These are phyloP conservation scores for Bambusicola thoracicus DNA, from an alignment of 2,113 vertebrate species.

Conservation along the genomic window DNA sequence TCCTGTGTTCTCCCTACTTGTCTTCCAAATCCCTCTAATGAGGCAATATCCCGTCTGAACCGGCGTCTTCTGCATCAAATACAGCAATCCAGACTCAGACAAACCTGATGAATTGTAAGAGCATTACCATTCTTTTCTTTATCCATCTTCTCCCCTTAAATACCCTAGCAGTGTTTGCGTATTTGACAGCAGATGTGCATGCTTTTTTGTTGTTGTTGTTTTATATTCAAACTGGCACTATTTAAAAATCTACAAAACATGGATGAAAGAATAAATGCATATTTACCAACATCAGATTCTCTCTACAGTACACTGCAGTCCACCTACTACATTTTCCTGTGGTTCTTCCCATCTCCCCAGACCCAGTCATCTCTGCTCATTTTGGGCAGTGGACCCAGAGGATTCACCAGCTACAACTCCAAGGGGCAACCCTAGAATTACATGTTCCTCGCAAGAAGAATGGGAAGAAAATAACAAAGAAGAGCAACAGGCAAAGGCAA, in stretches of 20 bases:
- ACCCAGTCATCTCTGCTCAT: slow-evolving; percentile 6
- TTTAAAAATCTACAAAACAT: background rate
- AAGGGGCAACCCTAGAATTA: background rate
- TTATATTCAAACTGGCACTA: background rate
- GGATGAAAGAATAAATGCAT: background rate
- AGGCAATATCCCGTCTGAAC: slow-evolving; percentile 1
- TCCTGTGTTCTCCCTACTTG: background rate
- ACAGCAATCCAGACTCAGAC: background rate
- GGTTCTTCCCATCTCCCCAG: background rate
- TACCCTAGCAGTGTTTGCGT: background rate
- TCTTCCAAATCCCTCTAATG: background rate
- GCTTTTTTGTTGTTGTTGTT: background rate
- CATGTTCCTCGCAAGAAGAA: background rate
- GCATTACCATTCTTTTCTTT: slow-evolving; percentile 8
- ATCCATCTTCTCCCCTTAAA: fast-evolving
- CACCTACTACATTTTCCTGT: background rate
- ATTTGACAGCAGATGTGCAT: background rate
- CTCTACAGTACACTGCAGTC: background rate
- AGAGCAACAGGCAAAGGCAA: background rate
- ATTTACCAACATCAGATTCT: background rate
- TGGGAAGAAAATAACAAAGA: background rate
- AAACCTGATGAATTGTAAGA: background rate
- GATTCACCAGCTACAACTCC: background rate
- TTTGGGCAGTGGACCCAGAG: background rate
- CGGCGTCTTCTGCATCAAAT: background rate